A percentile compares a stretch with the other conserved stretches of the same genome.
These are phyloP conservation scores for Apistogramma diplotaenia DNA, from an alignment of 2,113 vertebrate genomes.

Conservation along the genomic window DNA sequence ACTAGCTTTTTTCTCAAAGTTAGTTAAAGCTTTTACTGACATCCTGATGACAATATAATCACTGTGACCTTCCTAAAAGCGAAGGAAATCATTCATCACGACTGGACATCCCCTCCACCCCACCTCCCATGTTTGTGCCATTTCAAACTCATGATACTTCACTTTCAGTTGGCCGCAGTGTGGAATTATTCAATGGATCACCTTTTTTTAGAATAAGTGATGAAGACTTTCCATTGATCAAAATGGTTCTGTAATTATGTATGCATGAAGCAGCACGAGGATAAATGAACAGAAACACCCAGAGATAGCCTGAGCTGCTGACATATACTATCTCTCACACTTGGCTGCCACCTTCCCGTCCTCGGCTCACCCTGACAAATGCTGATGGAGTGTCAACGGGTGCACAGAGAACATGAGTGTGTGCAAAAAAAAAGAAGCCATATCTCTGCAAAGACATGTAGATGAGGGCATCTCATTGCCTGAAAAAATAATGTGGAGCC, in stretches of 20 bases:
- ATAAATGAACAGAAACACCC: conserved; percentile 56
- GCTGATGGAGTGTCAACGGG: conserved; percentile 45
- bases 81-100: not conserved
- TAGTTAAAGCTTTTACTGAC: not conserved
- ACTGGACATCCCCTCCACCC: not conserved
- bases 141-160: not conserved
- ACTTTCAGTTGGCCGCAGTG: not conserved
- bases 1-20: not conserved
- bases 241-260: conserved; percentile 35
- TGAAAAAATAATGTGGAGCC: conserved; percentile 12
- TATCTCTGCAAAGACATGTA: conserved; percentile 20
- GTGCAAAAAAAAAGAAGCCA: not conserved
- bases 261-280: conserved; percentile 42
- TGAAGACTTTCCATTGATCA: conserved; percentile 25
- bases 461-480: conserved; percentile 16
- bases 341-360: conserved; percentile 46
- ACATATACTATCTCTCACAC: conserved; percentile 53
- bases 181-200: conserved; percentile 22
- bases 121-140: not conserved
- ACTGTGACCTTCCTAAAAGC: not conserved
- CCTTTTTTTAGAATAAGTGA: conserved; percentile 41
- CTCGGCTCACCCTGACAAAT: conserved; percentile 59
- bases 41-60: not conserved
- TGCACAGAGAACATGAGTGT: not conserved
- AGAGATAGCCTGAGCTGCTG: conserved; percentile 47